A percentile compares a stretch with the other conserved stretches of the same genome.
Evolutionary conservation across 2,797 vertebrate species (phyloP).

Genomic region (Schizopygopsis malacanthus): DNA sequence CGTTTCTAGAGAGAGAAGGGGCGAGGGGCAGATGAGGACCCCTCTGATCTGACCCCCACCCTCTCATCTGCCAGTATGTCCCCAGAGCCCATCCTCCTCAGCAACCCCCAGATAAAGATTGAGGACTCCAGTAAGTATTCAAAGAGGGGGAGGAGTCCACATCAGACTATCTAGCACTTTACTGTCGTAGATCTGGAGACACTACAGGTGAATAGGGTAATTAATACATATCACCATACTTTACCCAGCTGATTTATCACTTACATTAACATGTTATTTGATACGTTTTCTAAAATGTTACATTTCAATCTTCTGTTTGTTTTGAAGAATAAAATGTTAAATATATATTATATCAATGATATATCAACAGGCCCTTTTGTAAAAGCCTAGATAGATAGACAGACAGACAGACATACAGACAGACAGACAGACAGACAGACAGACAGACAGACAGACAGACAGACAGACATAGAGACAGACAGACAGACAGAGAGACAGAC

Average conservation of each 20-base stretch:
- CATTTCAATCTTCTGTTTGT: neutral
- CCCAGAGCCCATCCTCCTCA: conserved; percentile 79
- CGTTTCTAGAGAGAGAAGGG: conserved; percentile 85
- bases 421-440: too few species aligned
- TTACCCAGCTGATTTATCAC: neutral
- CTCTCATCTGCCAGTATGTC: conserved; percentile 79
- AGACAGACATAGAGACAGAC: too few species aligned
- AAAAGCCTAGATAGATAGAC: neutral
- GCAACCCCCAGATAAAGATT: conserved; percentile 83
- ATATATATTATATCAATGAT: neutral
- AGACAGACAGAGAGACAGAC: too few species aligned
- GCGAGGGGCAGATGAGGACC: conserved; percentile 79
- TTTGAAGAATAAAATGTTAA: neutral
- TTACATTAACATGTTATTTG: too few species aligned
- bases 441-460: too few species aligned
- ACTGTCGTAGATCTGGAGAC: neutral
- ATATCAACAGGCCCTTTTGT: neutral
- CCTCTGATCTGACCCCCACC: conserved; percentile 75
- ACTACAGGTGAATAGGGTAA: neutral
- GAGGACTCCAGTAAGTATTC: conserved; percentile 83
- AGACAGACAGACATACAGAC: too few species aligned
- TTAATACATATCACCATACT: neutral
- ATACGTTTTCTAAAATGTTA: neutral
- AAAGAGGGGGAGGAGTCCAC: neutral
- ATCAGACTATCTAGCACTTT: neutral